A percentile compares a stretch with the other conserved stretches of the same genome.
These are phyloP conservation scores for Xylophagus ater DNA, from an alignment of 2,888 invertebrate species.

Conservation along the genomic window DNA sequence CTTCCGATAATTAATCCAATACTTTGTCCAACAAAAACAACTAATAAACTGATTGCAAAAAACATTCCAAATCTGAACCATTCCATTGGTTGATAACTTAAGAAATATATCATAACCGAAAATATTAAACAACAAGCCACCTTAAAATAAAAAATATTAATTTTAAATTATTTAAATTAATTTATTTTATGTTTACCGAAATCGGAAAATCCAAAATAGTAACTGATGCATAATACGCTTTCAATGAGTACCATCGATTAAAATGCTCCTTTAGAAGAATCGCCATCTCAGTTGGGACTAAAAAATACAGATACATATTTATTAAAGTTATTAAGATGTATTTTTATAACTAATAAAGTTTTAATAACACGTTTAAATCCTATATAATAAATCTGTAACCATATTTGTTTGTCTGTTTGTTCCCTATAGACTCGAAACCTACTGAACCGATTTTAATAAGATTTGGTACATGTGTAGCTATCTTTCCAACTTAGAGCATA, in stretches of 20 bases:
- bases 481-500: too few species aligned
- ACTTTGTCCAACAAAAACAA: slow-evolving; percentile 84
- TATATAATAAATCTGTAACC: too few species aligned
- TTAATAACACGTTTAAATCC: slow-evolving; percentile 1
- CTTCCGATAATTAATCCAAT: slow-evolving; percentile 88
- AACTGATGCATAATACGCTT: slow-evolving; percentile 66
- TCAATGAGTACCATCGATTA: slow-evolving; percentile 79
- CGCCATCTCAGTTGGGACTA: slow-evolving; percentile 62
- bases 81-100: slow-evolving; percentile 84
- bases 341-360: neutral
- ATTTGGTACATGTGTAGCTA: too few species aligned
- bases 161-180: neutral
- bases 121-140: slow-evolving; percentile 59
- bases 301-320: slow-evolving; percentile 9
- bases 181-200: slow-evolving; percentile 47
- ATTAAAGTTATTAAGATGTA: neutral
- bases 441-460: too few species aligned
- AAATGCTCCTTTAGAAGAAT: slow-evolving; percentile 76
- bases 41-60: slow-evolving; percentile 65
- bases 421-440: too few species aligned
- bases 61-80: slow-evolving; percentile 72
- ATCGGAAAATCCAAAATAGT: slow-evolving; percentile 69
- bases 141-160: slow-evolving; percentile 36
- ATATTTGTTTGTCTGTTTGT: too few species aligned
- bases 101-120: slow-evolving; percentile 66